These are phyloP conservation scores for Stylophora pistillata DNA, from an alignment of 64 coral and sea anemone genomes.

Conservation along the genomic window DNA sequence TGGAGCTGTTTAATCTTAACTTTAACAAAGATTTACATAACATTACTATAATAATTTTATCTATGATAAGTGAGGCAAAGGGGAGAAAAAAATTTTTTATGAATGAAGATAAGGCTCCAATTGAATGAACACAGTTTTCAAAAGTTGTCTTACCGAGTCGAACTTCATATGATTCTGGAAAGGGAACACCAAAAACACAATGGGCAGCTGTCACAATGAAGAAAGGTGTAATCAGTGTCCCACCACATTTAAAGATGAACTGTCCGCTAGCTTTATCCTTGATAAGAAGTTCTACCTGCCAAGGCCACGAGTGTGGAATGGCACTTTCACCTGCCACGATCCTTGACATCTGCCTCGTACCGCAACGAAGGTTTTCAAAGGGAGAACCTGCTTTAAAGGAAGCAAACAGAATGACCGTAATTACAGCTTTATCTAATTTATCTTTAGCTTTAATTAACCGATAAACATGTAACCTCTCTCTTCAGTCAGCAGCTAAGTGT, in stretches of 20 bases:
- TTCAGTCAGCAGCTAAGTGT: no score
- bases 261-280: not conserved
- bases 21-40: no score
- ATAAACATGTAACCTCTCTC: not conserved
- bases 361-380: not conserved
- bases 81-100: not conserved
- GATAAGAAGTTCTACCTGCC: slow-evolving; percentile 59
- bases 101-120: not conserved
- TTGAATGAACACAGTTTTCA: not conserved
- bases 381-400: not conserved
- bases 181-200: slow-evolving; percentile 38
- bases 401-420: not conserved
- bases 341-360: slow-evolving; percentile 7
- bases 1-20: no score
- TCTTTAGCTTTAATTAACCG: not conserved
- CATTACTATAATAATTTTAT: no score
- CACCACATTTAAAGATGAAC: slow-evolving; percentile 43
- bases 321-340: slow-evolving; percentile 62
- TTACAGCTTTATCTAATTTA: not conserved
- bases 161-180: slow-evolving; percentile 44
- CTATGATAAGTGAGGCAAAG: not conserved
- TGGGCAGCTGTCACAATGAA: slow-evolving; percentile 81
- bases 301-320: slow-evolving; percentile 75
- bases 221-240: slow-evolving; percentile 47
- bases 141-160: slow-evolving; percentile 37